Evolutionary conservation across 2,113 vertebrate species (phyloP).

Genomic region (Spheniscus mendiculus): DNA sequence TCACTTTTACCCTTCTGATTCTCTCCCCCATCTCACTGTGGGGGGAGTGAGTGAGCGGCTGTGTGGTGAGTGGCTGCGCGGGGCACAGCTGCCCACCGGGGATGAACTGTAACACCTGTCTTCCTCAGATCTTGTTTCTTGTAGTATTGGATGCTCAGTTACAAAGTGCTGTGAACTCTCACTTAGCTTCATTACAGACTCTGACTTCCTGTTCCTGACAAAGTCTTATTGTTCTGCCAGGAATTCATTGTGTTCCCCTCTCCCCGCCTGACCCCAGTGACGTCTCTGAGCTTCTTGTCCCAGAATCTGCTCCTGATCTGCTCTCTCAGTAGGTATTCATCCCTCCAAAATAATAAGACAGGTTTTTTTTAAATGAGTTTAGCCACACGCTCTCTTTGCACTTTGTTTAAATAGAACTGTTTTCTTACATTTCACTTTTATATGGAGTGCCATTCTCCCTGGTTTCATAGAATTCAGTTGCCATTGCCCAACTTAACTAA

Average conservation of each 20-base stretch:
- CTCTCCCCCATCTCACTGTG: too few species aligned
- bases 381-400: neutral
- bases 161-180: neutral
- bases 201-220: neutral
- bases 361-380: neutral
- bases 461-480: neutral
- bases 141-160: neutral
- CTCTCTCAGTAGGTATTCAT: neutral
- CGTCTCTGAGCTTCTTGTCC: neutral
- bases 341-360: neutral
- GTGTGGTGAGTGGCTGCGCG: too few species aligned
- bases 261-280: neutral
- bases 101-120: neutral
- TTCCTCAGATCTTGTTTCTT: neutral
- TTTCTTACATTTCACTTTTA: neutral
- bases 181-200: neutral
- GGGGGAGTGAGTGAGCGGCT: neutral
- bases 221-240: neutral
- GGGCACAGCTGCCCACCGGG: neutral
- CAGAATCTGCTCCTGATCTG: neutral
- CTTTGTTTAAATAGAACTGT: neutral
- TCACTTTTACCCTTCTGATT: neutral
- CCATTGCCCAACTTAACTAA: neutral
- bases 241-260: neutral
- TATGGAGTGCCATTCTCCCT: neutral